A percentile compares a stretch with the other conserved stretches of the same genome.
These are phyloP conservation scores for Chrysomallon squamiferum DNA, from an alignment of 1,140 invertebrate species.

Conservation along the genomic window DNA sequence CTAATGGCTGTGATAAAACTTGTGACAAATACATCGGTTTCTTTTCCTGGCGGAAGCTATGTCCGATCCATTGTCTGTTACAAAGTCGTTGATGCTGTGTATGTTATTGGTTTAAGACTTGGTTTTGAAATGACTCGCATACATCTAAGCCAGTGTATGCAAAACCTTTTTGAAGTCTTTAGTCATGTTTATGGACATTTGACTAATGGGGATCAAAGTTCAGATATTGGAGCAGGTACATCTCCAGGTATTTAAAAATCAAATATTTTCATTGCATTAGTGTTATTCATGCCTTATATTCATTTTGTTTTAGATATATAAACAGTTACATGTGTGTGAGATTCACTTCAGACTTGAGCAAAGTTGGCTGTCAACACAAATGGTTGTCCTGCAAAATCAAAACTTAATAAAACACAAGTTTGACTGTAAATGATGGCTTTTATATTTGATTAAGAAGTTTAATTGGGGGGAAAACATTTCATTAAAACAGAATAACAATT, in stretches of 20 bases:
- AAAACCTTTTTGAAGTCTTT: constrained; percentile 85
- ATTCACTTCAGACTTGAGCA: too few species aligned
- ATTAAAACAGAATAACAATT: too few species aligned
- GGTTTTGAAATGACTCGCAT: constrained; percentile 84
- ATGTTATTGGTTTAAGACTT: constrained; percentile 79
- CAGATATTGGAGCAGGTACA: neutral
- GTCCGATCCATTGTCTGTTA: constrained; percentile 78
- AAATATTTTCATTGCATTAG: neutral
- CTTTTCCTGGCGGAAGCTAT: constrained; percentile 79
- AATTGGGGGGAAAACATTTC: too few species aligned
- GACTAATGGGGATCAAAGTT: neutral
- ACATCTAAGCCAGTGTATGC: constrained; percentile 76
- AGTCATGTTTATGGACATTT: constrained; percentile 72
- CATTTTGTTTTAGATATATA: too few species aligned
- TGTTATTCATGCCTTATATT: neutral
- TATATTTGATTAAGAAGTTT: too few species aligned
- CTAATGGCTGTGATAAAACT: constrained; percentile 73
- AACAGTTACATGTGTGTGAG: too few species aligned
- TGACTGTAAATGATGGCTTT: too few species aligned
- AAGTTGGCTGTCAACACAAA: too few species aligned
- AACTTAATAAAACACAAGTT: too few species aligned
- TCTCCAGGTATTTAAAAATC: constrained; percentile 4
- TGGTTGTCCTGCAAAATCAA: too few species aligned
- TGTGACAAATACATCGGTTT: constrained; percentile 71
- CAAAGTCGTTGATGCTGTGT: constrained; percentile 82